A percentile compares a stretch with the other conserved stretches of the same genome.
Conservation (phyloP, 2,888 invertebrate genomes). For the Tridacna crocea region DNA sequence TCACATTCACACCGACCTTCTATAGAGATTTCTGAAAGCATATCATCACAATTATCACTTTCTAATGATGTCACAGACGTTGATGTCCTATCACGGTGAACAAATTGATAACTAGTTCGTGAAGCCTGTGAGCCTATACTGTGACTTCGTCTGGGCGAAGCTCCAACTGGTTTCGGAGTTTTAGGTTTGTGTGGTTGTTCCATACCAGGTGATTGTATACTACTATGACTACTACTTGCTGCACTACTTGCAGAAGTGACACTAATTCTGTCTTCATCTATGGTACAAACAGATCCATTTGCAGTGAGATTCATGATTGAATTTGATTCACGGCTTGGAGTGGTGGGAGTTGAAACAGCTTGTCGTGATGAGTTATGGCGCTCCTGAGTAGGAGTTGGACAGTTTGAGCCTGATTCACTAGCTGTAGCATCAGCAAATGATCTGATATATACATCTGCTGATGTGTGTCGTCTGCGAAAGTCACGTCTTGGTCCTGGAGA, state of each 20-base stretch:
- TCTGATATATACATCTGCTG: slow-evolving; percentile 62
- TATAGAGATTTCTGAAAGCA: slow-evolving; percentile 15
- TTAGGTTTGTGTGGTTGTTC: slow-evolving; percentile 69
- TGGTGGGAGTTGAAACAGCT: slow-evolving; percentile 49
- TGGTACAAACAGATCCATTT: slow-evolving; percentile 16
- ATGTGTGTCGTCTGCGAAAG: slow-evolving; percentile 66
- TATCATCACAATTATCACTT: slow-evolving; percentile 46
- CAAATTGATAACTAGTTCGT: slow-evolving; percentile 29
- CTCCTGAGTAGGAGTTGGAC: slow-evolving; percentile 55
- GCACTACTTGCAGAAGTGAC: slow-evolving; percentile 55
- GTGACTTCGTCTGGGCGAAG: slow-evolving; percentile 63
- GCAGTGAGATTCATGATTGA: slow-evolving; percentile 25
- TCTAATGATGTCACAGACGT: slow-evolving; percentile 54
- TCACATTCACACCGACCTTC: slow-evolving; percentile 47
- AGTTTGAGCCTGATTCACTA: slow-evolving; percentile 54
- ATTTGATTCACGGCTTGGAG: slow-evolving; percentile 44
- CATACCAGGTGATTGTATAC: slow-evolving; percentile 42
- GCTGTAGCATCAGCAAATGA: slow-evolving; percentile 40
- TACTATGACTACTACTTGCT: slow-evolving; percentile 47
- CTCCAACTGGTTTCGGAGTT: slow-evolving; percentile 68
- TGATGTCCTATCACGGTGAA: slow-evolving; percentile 9
- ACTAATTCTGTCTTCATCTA: slow-evolving; percentile 60
- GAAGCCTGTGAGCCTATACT: slow-evolving; percentile 62
- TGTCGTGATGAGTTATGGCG: slow-evolving; percentile 28
- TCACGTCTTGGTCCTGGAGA: slow-evolving; percentile 64